Base-by-base conservation (phyloP, 2,888 invertebrate species). In the Parasteatoda lunata region DNA sequence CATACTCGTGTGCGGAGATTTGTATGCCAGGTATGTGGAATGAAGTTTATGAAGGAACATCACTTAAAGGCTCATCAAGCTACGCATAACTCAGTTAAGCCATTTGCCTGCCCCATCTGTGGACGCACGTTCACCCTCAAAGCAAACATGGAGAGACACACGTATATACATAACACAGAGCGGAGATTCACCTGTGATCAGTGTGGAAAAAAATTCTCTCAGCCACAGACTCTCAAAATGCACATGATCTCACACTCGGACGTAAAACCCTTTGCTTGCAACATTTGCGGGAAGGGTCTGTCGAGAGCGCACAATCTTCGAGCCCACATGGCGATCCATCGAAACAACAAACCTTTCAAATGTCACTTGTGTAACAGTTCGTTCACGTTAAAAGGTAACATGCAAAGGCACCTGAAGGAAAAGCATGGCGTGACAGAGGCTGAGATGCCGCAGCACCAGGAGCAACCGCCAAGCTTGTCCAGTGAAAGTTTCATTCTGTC, bases 21-120 rank as follows among this genome's bases (percentile, higher is more conserved):
- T 89, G 91, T 91, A 65, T 92, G 92, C 89, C 90, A 90, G 47
- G 91, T 92, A 87, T 92, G 92, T 90, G 92, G 92, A 9, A 91
- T 91, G 91, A 91, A 92, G 85, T 92, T 92, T 88, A 91, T 92
- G 90, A 92, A 92, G 91, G 92, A 92, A 76, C 92, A 92, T 85
- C 92, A 92, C 88, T 89, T 92, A 65, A 91, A 91, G 83, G 91
- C 92, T 11, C 92, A 92, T 86, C 91, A 91, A 89, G 91, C 92
- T 87, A 92, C 92, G 4, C 92, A 92, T 88, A 91, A 91, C 8
- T 92, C 92, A 5, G 90, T 92, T 30, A 90, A 91, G 45, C 92
- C 92, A 3, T 92, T 90, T 89, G 89, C 90, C 7, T 92, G 92
- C 88, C 90, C 90, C 0, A 88, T 91, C 6, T 92, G 92, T 90